Conservation (phyloP, 2,797 vertebrate genomes). For the Rhabdophis nuchalis region DNA sequence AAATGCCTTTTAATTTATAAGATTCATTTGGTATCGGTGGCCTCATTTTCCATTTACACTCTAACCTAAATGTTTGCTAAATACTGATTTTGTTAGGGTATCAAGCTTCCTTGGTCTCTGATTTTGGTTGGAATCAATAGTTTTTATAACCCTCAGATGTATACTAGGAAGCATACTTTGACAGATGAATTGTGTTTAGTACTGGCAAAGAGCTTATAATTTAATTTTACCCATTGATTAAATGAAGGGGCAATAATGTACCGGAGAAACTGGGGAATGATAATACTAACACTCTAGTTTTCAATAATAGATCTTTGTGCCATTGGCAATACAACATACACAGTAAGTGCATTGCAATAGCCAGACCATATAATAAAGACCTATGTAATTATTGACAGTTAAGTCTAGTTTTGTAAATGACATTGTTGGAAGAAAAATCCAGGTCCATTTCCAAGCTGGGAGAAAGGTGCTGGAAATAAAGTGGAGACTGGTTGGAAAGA, state of each 20-base stretch:
- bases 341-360: neutral
- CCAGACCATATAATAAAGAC: neutral
- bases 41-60: constrained; percentile 18
- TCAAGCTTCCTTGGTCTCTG: neutral
- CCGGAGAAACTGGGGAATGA: neutral
- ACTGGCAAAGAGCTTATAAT: neutral
- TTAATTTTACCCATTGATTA: neutral
- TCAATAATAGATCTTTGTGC: neutral
- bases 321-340: neutral
- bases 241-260: constrained; percentile 4
- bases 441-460: neutral
- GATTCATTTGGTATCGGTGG: constrained; percentile 15
- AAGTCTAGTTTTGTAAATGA: neutral
- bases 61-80: constrained; percentile 14
- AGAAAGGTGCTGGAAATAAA: neutral
- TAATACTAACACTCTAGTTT: neutral
- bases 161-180: neutral
- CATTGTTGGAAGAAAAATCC: neutral
- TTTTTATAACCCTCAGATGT: constrained; percentile 7
- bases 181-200: constrained; percentile 4
- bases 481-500: neutral
- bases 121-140: constrained; percentile 12
- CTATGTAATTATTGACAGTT: neutral
- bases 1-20: constrained; percentile 13
- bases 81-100: neutral